Conservation (phyloP, 2,888 invertebrate genomes). For the Scotopteryx bipunctaria region DNA sequence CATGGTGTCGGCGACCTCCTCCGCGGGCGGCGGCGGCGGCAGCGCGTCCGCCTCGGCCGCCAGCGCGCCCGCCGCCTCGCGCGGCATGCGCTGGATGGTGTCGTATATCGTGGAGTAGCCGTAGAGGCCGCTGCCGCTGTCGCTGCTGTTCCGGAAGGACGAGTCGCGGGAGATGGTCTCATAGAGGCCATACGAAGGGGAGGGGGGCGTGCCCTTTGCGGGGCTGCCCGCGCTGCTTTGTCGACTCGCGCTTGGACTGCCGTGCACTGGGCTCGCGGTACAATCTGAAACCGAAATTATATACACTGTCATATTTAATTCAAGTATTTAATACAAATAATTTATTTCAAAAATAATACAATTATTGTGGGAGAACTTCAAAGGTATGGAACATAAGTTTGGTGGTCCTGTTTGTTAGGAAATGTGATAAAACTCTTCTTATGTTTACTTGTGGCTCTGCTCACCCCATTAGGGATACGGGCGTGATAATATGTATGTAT, state of each 20-base stretch:
- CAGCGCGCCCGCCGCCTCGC: slow-evolving; percentile 78
- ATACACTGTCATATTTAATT: too few species aligned
- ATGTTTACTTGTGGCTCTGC: too few species aligned
- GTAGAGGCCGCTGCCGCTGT: slow-evolving; percentile 66
- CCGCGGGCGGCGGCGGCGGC: slow-evolving; percentile 88
- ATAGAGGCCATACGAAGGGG: slow-evolving; percentile 64
- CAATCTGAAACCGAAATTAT: slow-evolving; percentile 48
- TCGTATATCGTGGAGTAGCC: slow-evolving; percentile 80
- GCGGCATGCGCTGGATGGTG: slow-evolving; percentile 71
- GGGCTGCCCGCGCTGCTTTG: slow-evolving; percentile 52
- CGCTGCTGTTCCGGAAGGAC: slow-evolving; percentile 56
- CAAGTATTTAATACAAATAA: too few species aligned
- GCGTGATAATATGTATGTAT: too few species aligned
- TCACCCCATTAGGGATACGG: too few species aligned
- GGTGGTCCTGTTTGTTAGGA: too few species aligned
- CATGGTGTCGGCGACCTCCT: slow-evolving; percentile 77
- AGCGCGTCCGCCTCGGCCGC: slow-evolving; percentile 69
- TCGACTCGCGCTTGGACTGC: slow-evolving; percentile 44
- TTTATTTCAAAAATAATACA: too few species aligned
- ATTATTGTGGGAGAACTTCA: too few species aligned
- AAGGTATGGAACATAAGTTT: too few species aligned
- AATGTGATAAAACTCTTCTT: too few species aligned
- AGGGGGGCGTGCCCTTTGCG: slow-evolving; percentile 48
- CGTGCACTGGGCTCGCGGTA: slow-evolving; percentile 51
- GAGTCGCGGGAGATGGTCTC: slow-evolving; percentile 61